Conservation (phyloP, 2,113 vertebrate genomes). For the Acanthisitta chloris region DNA sequence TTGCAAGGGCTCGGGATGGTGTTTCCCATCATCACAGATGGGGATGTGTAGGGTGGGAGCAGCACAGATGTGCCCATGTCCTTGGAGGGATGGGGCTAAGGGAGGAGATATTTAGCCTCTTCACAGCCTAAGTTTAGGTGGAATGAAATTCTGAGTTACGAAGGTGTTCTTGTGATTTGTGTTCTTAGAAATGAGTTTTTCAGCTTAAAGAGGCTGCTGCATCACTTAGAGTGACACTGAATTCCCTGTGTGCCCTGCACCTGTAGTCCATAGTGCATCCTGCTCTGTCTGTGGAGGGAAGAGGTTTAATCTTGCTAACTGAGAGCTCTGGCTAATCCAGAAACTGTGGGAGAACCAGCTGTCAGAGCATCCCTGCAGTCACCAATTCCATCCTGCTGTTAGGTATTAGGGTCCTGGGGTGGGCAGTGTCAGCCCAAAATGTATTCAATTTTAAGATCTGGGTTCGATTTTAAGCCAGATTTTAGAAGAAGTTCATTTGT, state of each 20-base stretch:
- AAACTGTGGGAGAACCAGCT: background rate
- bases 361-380: background rate
- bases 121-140: background rate
- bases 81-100: background rate
- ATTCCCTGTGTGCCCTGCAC: background rate
- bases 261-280: background rate
- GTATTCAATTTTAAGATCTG: background rate
- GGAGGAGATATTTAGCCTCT: background rate
- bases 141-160: background rate
- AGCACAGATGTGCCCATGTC: rapidly evolving
- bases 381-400: background rate
- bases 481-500: background rate
- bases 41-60: background rate
- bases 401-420: rapidly evolving
- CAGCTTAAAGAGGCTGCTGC: background rate
- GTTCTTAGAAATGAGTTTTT: background rate
- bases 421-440: background rate
- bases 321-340: rapidly evolving
- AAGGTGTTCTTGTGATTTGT: background rate
- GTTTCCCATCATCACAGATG: rapidly evolving
- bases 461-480: background rate
- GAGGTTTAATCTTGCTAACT: background rate
- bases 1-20: background rate
- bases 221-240: background rate
- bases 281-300: background rate